A percentile compares a stretch with the other conserved stretches of the same genome.
phyloP scores from a whole-genome alignment of 2,888 invertebrate species.

The Drosophila quasianomalipes region DNA sequence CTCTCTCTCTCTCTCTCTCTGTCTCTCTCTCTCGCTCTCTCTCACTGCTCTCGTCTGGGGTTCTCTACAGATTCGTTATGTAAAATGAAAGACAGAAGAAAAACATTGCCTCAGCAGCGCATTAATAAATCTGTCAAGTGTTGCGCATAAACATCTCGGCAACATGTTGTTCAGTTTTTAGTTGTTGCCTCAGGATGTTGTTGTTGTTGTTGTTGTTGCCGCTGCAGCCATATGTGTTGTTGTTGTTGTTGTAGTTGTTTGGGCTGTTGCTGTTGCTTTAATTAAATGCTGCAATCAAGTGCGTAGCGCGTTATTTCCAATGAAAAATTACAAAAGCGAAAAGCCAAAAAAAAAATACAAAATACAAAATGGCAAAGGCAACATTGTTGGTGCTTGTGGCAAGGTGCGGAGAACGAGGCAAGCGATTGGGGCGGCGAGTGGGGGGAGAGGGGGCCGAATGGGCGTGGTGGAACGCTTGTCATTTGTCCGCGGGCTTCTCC shows the following conservation, averaged over 20 bases:
- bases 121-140: conserved; percentile 82
- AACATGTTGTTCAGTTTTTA: conserved; percentile 73
- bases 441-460: not conserved
- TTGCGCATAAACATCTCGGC: conserved; percentile 82
- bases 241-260: conserved; percentile 37
- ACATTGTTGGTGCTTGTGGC: conserved; percentile 12
- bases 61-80: conserved; percentile 22
- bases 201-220: conserved; percentile 35
- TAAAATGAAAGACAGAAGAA: conserved; percentile 42
- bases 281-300: conserved; percentile 81
- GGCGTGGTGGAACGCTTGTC: conserved; percentile 30
- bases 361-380: conserved; percentile 62
- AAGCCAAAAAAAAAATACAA: conserved; percentile 19
- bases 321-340: conserved; percentile 72
- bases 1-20: not conserved
- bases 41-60: not conserved
- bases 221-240: conserved; percentile 40
- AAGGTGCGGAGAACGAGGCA: conserved; percentile 1
- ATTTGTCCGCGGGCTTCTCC: conserved; percentile 70
- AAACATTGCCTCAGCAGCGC: conserved; percentile 58
- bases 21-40: not conserved
- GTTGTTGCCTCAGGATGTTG: conserved; percentile 68
- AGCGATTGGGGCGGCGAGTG: not conserved
- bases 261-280: conserved; percentile 73
- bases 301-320: conserved; percentile 82